phyloP scores from a whole-genome alignment of 2,113 vertebrate genomes.

The Cynoglossus semilaevis region DNA sequence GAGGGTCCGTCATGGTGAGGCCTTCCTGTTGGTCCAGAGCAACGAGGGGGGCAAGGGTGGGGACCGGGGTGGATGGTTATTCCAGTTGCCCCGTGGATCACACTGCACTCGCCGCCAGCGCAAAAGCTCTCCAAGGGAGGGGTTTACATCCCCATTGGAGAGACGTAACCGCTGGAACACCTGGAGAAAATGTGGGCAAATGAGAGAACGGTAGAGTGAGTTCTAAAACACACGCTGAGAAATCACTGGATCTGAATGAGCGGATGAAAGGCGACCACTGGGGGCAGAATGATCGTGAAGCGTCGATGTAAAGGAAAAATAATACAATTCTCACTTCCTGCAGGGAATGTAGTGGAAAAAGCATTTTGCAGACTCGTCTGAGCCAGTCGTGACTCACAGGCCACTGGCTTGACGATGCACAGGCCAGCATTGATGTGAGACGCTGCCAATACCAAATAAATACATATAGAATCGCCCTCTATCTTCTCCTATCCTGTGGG shows the following conservation, averaged over 20 bases:
- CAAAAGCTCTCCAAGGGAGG: conserved; percentile 83
- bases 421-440: no score
- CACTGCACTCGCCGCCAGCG: conserved; percentile 84
- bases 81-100: conserved; percentile 80
- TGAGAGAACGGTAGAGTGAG: background rate
- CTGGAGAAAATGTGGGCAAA: conserved; percentile 60
- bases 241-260: background rate
- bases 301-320: background rate
- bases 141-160: conserved; percentile 80
- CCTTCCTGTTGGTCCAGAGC: conserved; percentile 84
- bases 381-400: no score
- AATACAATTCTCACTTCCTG: no score
- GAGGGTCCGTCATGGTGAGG: conserved; percentile 56
- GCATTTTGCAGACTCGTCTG: no score
- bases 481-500: no score
- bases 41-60: conserved; percentile 73
- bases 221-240: background rate
- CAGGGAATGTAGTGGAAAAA: no score
- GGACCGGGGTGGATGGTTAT: conserved; percentile 75
- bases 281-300: conserved; percentile 20
- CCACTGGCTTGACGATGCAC: no score
- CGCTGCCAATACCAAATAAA: no score
- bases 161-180: conserved; percentile 83
- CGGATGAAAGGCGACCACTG: conserved; percentile 17
- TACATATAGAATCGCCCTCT: no score